These are phyloP conservation scores for Oryzias curvinotus DNA, from an alignment of 2,113 vertebrate species.

Conservation along the genomic window DNA sequence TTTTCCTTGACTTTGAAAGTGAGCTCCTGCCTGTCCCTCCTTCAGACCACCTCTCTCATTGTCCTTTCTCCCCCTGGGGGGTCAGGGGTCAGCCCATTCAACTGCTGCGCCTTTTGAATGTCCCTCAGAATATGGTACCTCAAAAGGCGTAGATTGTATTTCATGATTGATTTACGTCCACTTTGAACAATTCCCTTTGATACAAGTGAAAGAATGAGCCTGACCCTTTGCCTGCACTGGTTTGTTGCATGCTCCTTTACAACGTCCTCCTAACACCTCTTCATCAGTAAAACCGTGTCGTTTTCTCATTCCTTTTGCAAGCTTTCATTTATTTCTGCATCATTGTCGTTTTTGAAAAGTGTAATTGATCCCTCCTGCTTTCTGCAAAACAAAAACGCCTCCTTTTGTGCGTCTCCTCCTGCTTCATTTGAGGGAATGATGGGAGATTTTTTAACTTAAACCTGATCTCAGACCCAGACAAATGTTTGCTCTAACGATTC, in stretches of 20 bases:
- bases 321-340: neutral
- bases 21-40: conserved; percentile 79
- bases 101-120: conserved; percentile 10
- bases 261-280: too few species aligned
- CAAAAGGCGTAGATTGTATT: conserved; percentile 17
- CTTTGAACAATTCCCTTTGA: conserved; percentile 3
- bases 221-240: conserved; percentile 55
- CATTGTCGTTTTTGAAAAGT: neutral
- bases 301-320: neutral
- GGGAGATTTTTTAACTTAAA: conserved; percentile 54
- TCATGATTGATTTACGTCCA: conserved; percentile 34
- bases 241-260: too few species aligned
- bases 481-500: neutral
- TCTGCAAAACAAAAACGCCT: conserved; percentile 10
- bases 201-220: conserved; percentile 27
- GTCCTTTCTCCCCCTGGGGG: conserved; percentile 16
- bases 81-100: conserved; percentile 61
- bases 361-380: neutral
- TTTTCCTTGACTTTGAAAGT: conserved; percentile 98
- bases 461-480: conserved; percentile 23
- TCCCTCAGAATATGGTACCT: neutral
- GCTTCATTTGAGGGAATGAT: conserved; percentile 58
- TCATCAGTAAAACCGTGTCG: neutral
- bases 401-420: conserved; percentile 12
- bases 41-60: conserved; percentile 18